phyloP scores from a whole-genome alignment of 1,140 invertebrate species.

The Listronotus oregonensis region DNA sequence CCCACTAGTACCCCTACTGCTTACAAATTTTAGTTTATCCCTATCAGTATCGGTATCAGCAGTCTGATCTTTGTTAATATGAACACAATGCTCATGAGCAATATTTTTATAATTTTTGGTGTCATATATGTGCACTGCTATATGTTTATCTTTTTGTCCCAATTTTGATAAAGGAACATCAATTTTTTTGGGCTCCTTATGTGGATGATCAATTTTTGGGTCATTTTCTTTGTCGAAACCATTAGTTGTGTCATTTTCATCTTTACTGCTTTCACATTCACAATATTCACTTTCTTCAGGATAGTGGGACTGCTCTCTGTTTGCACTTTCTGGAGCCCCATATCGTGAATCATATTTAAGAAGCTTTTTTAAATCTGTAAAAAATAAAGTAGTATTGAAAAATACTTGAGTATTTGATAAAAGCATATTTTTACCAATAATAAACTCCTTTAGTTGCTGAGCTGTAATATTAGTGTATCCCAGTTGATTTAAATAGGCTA shows the following conservation, averaged over 20 bases:
- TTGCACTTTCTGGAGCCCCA: not conserved
- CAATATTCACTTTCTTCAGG: conserved; percentile 10
- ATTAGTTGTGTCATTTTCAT: conserved; percentile 19
- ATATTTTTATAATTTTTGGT: conserved; percentile 14
- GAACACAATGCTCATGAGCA: conserved; percentile 36
- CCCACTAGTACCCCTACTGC: conserved; percentile 9
- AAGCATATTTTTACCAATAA: conserved; percentile 53
- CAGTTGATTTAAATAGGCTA: conserved; percentile 59
- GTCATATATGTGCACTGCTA: conserved; percentile 36
- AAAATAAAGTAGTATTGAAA: conserved; percentile 16
- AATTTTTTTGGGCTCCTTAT: too few species aligned
- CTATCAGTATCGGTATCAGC: conserved; percentile 1
- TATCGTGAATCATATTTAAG: conserved; percentile 59
- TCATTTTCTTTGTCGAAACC: conserved; percentile 17
- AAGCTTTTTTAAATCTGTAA: conserved; percentile 63
- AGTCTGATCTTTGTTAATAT: conserved; percentile 2
- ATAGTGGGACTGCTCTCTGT: not conserved
- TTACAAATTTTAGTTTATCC: conserved; percentile 4
- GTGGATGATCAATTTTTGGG: not conserved
- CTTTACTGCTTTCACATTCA: conserved; percentile 30
- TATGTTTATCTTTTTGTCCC: conserved; percentile 20
- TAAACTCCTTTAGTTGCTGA: conserved; percentile 60
- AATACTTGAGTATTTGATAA: not conserved
- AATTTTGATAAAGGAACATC: too few species aligned
- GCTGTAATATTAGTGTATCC: conserved; percentile 60